Conservation (phyloP, 2,113 vertebrate species). For the Pituophis catenifer region DNA sequence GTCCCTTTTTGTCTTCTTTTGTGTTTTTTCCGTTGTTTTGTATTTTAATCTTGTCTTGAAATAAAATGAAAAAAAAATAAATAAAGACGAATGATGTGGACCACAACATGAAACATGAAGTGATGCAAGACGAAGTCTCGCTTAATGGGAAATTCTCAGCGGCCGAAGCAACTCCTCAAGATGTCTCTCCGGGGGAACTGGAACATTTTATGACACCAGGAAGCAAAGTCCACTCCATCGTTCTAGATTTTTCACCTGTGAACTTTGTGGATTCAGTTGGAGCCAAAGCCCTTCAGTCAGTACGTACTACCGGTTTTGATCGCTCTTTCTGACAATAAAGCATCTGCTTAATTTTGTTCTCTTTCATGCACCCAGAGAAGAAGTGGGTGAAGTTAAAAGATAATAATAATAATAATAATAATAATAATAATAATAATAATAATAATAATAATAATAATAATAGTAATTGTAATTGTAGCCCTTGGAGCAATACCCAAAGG, state of each 20-base stretch:
- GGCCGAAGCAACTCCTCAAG: conserved; percentile 30
- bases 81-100: conserved; percentile 67
- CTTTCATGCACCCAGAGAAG: neutral
- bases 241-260: conserved; percentile 87
- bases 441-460: too few species aligned
- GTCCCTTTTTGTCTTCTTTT: neutral
- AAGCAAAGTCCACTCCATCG: conserved; percentile 74
- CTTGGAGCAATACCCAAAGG: too few species aligned
- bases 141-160: conserved; percentile 72
- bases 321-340: neutral
- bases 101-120: conserved; percentile 74
- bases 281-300: conserved; percentile 87
- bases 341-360: neutral
- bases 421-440: too few species aligned
- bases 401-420: too few species aligned
- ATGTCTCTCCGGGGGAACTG: conserved; percentile 67
- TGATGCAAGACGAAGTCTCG: conserved; percentile 65
- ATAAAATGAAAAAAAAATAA: neutral
- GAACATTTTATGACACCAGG: conserved; percentile 72
- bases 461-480: too few species aligned
- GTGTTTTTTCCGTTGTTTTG: neutral
- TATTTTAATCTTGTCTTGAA: neutral
- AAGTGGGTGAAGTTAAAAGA: neutral
- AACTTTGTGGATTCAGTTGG: conserved; percentile 95
- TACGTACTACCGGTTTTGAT: conserved; percentile 59